Base-by-base conservation (phyloP, 1,140 invertebrate species). In the Drosophila rufa region DNA sequence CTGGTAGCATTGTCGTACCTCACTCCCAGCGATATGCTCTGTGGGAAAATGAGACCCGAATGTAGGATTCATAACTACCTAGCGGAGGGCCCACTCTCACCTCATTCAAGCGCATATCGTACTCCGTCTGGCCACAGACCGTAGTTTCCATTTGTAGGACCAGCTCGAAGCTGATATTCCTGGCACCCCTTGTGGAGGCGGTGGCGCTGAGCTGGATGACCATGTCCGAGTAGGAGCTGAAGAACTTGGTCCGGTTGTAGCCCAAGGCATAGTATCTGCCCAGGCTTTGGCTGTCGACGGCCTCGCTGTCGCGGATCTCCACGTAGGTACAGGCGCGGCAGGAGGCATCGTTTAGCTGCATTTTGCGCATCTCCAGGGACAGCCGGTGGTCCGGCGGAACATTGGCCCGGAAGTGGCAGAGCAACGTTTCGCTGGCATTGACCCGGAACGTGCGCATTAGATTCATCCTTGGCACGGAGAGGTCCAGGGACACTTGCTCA, bases 251-350 rank as follows among this genome's bases (percentile, higher is more conserved):
- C 9, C 92, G 74, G 11, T 69, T 93, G 25, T 93, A 93, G 0
- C 95, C 95, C 9, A 50, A 4, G 0, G 25, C 25, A 86, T 96
- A 97, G 77, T 95, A 95, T 74, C 79, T 94, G 6, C 94, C 95
- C 15, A 97, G 94, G 17, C 94, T 75, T 43, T 95, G 90, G 48
- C 94, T 94, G 27, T 93, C 93, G 12, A 93, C 93, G 38, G 94
- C 94, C 6, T 93, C 73, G 19, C 96, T 96, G 93, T 97, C 96
- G 53, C 78, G 89, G 79, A 97, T 94, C 93, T 97, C 94, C n/a
- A 97, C 65, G 64, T 94, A 95, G 92, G 96, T 96, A 75, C 95
- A 96, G 15, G 17, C 46, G 5, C 4, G 2, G 12, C 61, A 64
- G 14, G 15, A 2, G 12, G 8, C n/a, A 15, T 61, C 42, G 55